Percentiles rank a stretch among this genome's conserved stretches.
phyloP scores from a whole-genome alignment of 2,888 invertebrate species.

The Amiota mariae region DNA sequence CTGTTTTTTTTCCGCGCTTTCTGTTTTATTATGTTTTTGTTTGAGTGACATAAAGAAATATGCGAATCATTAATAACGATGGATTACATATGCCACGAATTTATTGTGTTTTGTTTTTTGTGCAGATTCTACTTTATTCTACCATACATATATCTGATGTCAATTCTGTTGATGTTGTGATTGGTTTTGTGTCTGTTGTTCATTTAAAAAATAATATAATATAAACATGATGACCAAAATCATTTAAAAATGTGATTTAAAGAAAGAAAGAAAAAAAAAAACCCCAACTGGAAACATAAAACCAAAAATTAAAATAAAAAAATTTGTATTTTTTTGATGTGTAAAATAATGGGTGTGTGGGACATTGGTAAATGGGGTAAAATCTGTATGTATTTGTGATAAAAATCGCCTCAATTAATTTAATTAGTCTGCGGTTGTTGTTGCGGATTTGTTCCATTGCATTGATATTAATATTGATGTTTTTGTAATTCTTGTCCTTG shows the following conservation, averaged over 20 bases:
- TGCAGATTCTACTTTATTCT: slow-evolving; percentile 1
- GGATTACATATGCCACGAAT: slow-evolving; percentile 55
- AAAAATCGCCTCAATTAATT: slow-evolving; percentile 67
- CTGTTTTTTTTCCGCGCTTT: background rate
- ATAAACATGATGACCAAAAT: slow-evolving; percentile 28
- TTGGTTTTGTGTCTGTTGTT: slow-evolving; percentile 4
- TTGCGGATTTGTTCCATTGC: slow-evolving; percentile 37
- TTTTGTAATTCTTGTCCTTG: background rate
- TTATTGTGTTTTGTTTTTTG: slow-evolving; percentile 48
- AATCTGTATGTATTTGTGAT: slow-evolving; percentile 48
- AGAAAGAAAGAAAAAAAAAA: background rate
- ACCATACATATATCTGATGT: too few relatives aligned
- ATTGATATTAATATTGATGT: slow-evolving; percentile 18
- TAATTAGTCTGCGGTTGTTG: slow-evolving; percentile 65
- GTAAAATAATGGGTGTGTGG: too few relatives aligned
- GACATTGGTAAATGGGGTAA: too few relatives aligned
- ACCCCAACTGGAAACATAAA: background rate
- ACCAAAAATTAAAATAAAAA: background rate
- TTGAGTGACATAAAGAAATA: slow-evolving; percentile 47
- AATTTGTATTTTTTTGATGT: background rate
- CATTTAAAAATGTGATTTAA: slow-evolving; percentile 26
- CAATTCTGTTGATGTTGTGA: background rate
- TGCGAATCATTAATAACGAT: slow-evolving; percentile 63
- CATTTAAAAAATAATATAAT: background rate
- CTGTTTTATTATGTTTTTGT: slow-evolving; percentile 4